Base-by-base conservation (phyloP, 2,888 invertebrate species). In the Arctia plantaginis region DNA sequence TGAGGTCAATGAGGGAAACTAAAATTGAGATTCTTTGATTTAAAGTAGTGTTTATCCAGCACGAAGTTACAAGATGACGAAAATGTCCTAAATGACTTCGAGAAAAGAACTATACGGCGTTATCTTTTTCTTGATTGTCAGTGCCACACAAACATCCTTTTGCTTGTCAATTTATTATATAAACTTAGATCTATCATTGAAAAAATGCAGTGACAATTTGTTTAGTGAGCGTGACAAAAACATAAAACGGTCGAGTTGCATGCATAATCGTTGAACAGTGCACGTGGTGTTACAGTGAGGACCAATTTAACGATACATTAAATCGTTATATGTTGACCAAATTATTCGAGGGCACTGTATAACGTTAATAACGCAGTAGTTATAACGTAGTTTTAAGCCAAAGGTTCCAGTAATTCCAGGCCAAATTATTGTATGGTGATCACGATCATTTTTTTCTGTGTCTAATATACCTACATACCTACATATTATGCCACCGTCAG, bases 281-380 rank as follows among this genome's bases (percentile, higher is more conserved):
- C 85, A 86, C 86, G 86, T 85, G 86, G 80, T 84, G 77, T 71
- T 80, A 81, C 84, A 84, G 74, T 85, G 73, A 76, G 76, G 79
- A 80, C 79, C 81, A 78, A 87, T 89, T 89, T 86, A 78, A 86
- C 87, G 86, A 84, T 75, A 88, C 88, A 87, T 88, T 88, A 80
- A 73, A 72, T 80, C 73, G 78, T 81, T 80, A 80, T 82, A 81
- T 83, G 85, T 77, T 83, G 81, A 77, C 66, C 79, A 78, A 77
- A 75, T 68, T 51, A 39, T 66, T 59, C 33, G 51, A 66, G 66
- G 71, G 65, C 12, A 59, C 23, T 59, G 33, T n/a, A 12, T 47
- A 4, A 62, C 18, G 3, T 15, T 62, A 62, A 30, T 30, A 62
- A 20, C 6, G 44, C 15, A 39, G 6, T 39, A 39, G 0, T 44